Evolutionary conservation across 2,797 vertebrate species (phyloP), one percentile per base, ranked within the genome.

Genomic region (Lycodopsis pacificus): DNA sequence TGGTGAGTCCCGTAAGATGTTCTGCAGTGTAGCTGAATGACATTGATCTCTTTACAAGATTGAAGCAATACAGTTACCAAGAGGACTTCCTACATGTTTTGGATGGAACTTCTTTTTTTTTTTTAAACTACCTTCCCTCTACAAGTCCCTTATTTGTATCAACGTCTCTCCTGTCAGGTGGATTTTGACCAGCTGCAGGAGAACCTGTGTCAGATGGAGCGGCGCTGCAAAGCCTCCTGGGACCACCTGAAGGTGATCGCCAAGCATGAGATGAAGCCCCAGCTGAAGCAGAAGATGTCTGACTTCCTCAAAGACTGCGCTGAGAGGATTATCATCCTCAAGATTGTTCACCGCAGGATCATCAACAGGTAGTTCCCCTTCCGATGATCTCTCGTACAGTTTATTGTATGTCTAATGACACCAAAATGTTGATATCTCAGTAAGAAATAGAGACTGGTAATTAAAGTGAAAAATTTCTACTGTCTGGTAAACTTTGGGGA

Each of bases 141-240:
- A 7, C 36, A 8, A 22, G 13, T 46, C 2, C 20, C 27, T 57
- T 17, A 32, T 38, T 34, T 49, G 17, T 17, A 8, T 42, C 46
- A 30, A 15, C 30, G 0, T 69, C 15, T 40, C 20, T 12, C 59
- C 53, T 20, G 2, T 90, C 91, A 99, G 97, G 96, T 98, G 92
- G 97, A 99, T 86, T 99, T 99, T 80, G 97, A 98, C 87, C 97
- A 97, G 81, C 96, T 99, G 80, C 97, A 97, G 90, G 97, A 99
- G 91, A 99, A 96, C 90, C 90, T 99, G 87, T 94, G 92, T 91
- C 97, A 97, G 94, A 96, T 99, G 96, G 97, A 99, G 88, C 95
- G 94, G 66, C 95, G 97, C 72, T 98, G 97, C 95, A 98, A 97
- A 93, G 97, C 97, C 77, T 99, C 97, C 1, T 99, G 97, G 97